Evolutionary conservation across 2,797 vertebrate genomes (phyloP).

Genomic region (Petrocephalus schoutedeni): DNA sequence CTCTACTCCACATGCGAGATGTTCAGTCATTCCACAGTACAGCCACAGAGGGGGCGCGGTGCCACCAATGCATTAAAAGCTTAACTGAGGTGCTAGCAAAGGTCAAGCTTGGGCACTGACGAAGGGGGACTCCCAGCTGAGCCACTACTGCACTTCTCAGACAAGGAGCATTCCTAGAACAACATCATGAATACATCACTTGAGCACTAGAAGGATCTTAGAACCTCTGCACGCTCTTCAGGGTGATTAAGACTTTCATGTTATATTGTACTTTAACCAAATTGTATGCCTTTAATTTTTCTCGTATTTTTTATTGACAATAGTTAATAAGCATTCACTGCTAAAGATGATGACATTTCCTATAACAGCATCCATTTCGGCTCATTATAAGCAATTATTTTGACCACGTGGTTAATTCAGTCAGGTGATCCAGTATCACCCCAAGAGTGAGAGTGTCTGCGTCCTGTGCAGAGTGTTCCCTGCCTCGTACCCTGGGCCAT

Average conservation of each 20-base stretch:
- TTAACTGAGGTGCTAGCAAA: background rate
- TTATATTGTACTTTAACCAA: background rate
- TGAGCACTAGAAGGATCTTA: background rate
- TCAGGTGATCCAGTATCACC: background rate
- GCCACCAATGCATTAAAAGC: background rate
- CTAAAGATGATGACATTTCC: background rate
- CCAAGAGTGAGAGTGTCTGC: background rate
- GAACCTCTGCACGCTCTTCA: background rate
- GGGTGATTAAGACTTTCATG: background rate
- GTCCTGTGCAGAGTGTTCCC: background rate
- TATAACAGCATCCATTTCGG: background rate
- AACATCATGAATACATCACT: background rate
- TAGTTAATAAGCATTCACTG: background rate
- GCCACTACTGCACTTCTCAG: background rate
- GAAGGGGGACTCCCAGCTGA: background rate
- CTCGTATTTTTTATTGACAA: background rate
- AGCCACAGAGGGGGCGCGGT: background rate
- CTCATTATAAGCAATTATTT: background rate
- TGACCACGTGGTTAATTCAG: background rate
- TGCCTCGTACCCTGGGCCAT: background rate
- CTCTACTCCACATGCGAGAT: background rate
- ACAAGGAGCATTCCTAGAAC: background rate
- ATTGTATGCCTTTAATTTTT: background rate
- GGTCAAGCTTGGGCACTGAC: background rate
- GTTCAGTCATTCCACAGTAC: background rate